Percentiles rank a stretch among this genome's conserved stretches.
Conservation (phyloP, 2,797 vertebrate species). For the Craterocephalus amniculus region DNA sequence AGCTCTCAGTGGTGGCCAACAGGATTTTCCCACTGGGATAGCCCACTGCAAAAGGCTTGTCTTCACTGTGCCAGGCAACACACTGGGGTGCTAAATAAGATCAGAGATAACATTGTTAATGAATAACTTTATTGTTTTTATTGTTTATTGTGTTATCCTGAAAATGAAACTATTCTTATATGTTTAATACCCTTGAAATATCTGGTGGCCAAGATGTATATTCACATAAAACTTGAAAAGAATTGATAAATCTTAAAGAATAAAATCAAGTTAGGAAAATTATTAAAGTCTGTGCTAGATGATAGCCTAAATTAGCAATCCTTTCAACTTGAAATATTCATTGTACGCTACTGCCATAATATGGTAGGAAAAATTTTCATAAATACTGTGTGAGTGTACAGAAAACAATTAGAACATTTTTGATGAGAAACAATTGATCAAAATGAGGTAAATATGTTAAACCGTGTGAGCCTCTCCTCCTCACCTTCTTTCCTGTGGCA, state of each 20-base stretch:
- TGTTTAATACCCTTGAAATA: background rate
- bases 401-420: background rate
- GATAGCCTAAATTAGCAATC: background rate
- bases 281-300: background rate
- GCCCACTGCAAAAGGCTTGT: slow-evolving; percentile 84
- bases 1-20: slow-evolving; percentile 71
- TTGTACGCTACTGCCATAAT: background rate
- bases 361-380: background rate
- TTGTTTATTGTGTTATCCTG: too few species aligned
- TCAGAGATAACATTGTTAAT: background rate
- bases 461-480: background rate
- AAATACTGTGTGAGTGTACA: background rate
- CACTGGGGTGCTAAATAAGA: slow-evolving; percentile 66
- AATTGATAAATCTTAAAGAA: background rate
- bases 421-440: background rate
- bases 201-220: background rate
- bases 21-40: slow-evolving; percentile 85
- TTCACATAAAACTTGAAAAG: background rate
- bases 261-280: background rate
- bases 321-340: background rate
- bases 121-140: too few species aligned
- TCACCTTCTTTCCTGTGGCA: slow-evolving; percentile 83
- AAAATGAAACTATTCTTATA: background rate
- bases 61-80: slow-evolving; percentile 83
- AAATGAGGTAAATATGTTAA: background rate